Conservation (phyloP, 2,113 vertebrate genomes). For the Cercocebus atys region DNA sequence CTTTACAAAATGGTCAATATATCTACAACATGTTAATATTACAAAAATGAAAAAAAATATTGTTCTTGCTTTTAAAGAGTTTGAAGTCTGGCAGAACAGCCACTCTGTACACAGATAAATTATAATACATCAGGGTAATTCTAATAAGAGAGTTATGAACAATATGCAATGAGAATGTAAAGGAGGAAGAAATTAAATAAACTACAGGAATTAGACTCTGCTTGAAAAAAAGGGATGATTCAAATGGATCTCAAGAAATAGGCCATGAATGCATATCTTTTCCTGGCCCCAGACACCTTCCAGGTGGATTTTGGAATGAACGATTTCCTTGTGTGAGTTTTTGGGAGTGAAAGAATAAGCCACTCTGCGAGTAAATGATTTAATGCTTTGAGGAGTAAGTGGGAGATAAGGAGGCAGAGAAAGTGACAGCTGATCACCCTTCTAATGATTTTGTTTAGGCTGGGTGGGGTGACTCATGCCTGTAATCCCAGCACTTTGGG, state of each 20-base stretch:
- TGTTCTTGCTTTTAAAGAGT: background rate
- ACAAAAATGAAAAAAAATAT: background rate
- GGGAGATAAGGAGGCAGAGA: background rate
- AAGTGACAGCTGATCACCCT: background rate
- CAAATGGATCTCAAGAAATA: background rate
- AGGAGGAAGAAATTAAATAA: background rate
- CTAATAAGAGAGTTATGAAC: background rate
- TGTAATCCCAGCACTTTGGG: too few relatives aligned
- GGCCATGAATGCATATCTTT: background rate
- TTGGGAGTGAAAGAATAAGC: background rate
- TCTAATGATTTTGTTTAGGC: background rate
- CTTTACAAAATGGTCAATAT: background rate
- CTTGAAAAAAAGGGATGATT: background rate
- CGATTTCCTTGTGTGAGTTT: background rate
- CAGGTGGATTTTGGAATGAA: background rate
- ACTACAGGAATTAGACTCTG: background rate
- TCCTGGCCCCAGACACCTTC: background rate
- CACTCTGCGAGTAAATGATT: background rate
- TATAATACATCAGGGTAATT: background rate
- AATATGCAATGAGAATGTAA: background rate
- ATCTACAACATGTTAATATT: background rate
- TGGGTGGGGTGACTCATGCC: too few relatives aligned
- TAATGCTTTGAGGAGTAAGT: background rate
- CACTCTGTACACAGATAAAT: background rate
- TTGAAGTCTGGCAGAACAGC: background rate